phyloP scores from a whole-genome alignment of 2,888 invertebrate genomes.

The Tipula confusa region DNA sequence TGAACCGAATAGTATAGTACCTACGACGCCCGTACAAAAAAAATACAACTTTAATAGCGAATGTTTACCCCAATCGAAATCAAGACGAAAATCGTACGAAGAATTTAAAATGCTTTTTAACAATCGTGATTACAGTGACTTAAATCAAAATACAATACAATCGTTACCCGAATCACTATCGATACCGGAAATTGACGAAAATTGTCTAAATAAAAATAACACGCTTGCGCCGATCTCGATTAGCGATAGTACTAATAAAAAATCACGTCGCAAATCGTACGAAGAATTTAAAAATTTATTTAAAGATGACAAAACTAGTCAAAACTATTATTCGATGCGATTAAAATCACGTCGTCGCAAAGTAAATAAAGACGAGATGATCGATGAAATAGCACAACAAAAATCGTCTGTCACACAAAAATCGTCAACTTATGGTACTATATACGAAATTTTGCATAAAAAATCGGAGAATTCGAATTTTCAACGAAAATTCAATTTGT shows the following conservation, averaged over 20 bases:
- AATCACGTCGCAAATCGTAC: constrained; percentile 49
- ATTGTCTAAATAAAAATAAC: background rate
- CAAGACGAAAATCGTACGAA: constrained; percentile 50
- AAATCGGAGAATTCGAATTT: constrained; percentile 44
- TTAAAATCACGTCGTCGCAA: background rate
- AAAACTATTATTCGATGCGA: constrained; percentile 30
- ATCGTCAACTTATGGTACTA: constrained; percentile 43
- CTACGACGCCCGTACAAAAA: background rate
- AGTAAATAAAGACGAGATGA: constrained; percentile 42
- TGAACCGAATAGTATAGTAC: constrained; percentile 30
- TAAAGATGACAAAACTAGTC: constrained; percentile 43
- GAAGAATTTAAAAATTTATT: constrained; percentile 50
- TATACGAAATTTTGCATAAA: constrained; percentile 50
- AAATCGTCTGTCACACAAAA: constrained; percentile 33
- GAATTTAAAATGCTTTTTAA: constrained; percentile 49
- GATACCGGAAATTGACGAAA: constrained; percentile 21
- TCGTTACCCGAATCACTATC: background rate
- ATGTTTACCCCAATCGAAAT: constrained; percentile 48
- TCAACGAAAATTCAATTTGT: constrained; percentile 47
- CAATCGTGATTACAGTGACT: background rate
- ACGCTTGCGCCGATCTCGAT: background rate
- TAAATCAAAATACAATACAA: constrained; percentile 26
- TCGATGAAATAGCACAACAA: constrained; percentile 50
- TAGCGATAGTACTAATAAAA: constrained; percentile 40
- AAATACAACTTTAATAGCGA: constrained; percentile 40